Conservation (phyloP, 1,140 invertebrate species). For the Panagrolaimus sp. region DNA sequence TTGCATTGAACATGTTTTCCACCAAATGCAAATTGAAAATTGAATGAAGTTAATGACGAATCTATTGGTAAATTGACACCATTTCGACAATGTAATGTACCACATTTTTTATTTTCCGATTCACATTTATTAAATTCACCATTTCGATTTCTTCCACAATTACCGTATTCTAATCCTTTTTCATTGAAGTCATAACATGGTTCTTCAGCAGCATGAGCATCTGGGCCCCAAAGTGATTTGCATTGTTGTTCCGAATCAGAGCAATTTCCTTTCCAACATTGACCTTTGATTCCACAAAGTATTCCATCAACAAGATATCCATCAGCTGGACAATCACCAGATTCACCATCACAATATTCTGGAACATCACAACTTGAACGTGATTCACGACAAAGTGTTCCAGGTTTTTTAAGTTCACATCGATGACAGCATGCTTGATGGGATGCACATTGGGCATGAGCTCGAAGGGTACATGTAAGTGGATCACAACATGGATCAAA, state of each 20-base stretch:
- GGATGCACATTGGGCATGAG: conserved; percentile 54
- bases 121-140: conserved; percentile 40
- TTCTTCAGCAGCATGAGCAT: conserved; percentile 42
- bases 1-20: conserved; percentile 53
- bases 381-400: conserved; percentile 45
- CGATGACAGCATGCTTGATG: conserved; percentile 56
- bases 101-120: conserved; percentile 44
- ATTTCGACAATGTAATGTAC: conserved; percentile 47
- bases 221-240: conserved; percentile 46
- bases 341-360: conserved; percentile 54
- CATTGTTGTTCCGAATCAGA: conserved; percentile 50
- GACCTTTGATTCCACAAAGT: conserved; percentile 51
- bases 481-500: conserved; percentile 56
- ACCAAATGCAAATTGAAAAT: conserved; percentile 51
- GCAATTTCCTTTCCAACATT: conserved; percentile 57
- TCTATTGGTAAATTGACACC: conserved; percentile 32
- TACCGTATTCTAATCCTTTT: conserved; percentile 56
- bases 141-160: conserved; percentile 44
- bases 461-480: conserved; percentile 50
- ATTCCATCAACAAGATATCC: conserved; percentile 56
- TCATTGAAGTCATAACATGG: conserved; percentile 49
- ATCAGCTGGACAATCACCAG: conserved; percentile 54
- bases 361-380: conserved; percentile 50
- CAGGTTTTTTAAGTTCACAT: conserved; percentile 44
- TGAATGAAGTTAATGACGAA: conserved; percentile 46